phyloP scores from a whole-genome alignment of 2,888 invertebrate genomes.

The Anodontia alba region DNA sequence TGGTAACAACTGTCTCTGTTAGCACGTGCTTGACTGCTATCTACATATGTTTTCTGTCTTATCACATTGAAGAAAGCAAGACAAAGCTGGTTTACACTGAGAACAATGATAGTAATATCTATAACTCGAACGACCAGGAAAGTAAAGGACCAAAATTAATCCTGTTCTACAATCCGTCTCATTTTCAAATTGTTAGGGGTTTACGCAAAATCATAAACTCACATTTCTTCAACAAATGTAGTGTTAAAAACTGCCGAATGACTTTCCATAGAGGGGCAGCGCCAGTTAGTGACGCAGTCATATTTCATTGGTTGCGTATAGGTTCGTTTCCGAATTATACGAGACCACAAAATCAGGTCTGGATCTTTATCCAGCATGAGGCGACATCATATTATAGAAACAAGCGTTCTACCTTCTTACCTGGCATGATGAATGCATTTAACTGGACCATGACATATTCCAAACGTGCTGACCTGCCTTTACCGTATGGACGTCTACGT shows the following conservation, averaged over 20 bases:
- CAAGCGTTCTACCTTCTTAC: neutral
- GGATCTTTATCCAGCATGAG: conserved; percentile 1
- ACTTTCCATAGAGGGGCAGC: neutral
- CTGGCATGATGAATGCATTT: neutral
- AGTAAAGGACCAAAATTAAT: neutral
- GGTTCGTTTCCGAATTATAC: neutral
- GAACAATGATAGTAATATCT: no score
- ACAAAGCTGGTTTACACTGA: no score
- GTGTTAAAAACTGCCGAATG: neutral
- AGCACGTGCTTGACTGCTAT: no score
- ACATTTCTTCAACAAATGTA: neutral
- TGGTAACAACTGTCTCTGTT: no score
- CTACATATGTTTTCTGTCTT: no score
- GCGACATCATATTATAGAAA: neutral
- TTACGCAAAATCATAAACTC: neutral
- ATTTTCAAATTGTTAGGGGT: neutral
- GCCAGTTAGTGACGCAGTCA: neutral
- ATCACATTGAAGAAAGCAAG: no score
- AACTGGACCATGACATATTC: conserved; percentile 9
- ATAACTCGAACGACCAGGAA: no score
- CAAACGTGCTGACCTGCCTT: neutral
- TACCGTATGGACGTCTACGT: neutral
- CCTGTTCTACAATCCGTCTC: neutral
- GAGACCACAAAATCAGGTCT: neutral
- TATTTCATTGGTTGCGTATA: neutral